Base-by-base conservation (phyloP, 2,888 invertebrate genomes). In the Catotricha subobsoleta region DNA sequence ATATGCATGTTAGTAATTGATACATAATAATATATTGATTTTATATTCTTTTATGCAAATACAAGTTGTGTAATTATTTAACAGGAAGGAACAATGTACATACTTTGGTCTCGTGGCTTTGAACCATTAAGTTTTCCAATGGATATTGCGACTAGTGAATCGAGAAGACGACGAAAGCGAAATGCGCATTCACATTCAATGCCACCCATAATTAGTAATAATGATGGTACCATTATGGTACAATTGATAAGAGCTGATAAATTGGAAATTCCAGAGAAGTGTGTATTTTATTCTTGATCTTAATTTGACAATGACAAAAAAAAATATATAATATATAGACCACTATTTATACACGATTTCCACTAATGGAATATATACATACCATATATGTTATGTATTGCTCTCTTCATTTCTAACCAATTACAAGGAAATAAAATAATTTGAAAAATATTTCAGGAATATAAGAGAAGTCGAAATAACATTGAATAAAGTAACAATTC, bases 51-150 rank as follows among this genome's bases (percentile, higher is more conserved):
- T n/a, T n/a, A n/a, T n/a, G n/a, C n/a, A n/a, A n/a, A n/a, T n/a
- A n/a, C n/a, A n/a, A n/a, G n/a, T n/a, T n/a, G n/a, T n/a, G n/a
- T n/a, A n/a, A n/a, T n/a, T n/a, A n/a, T n/a, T n/a, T n/a, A 21
- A 5, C 53, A 90, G 87, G 82, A 84, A 56, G 91, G 86, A 19
- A 91, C 91, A 21, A 83, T 84, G 44, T 88, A 90, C 57, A 61
- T 91, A 4, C 72, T 88, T 2, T 91, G 88, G 86, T 74, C 83
- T 1, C 71, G 73, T 48, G 90, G 88, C 1, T 60, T 64, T n/a
- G 81, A 81, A 43, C 79, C 77, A 19, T 57, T 88, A 8, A 49
- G 55, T 4, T 52, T 62, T 20, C 57, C 59, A 13, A 36, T 19
- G 19, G 25, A 37, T 25, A 15, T 28, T 12, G 29, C 19, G 13